Conservation (phyloP, 92 coral and sea anemone genomes). For the Desmophyllum pertusum region DNA sequence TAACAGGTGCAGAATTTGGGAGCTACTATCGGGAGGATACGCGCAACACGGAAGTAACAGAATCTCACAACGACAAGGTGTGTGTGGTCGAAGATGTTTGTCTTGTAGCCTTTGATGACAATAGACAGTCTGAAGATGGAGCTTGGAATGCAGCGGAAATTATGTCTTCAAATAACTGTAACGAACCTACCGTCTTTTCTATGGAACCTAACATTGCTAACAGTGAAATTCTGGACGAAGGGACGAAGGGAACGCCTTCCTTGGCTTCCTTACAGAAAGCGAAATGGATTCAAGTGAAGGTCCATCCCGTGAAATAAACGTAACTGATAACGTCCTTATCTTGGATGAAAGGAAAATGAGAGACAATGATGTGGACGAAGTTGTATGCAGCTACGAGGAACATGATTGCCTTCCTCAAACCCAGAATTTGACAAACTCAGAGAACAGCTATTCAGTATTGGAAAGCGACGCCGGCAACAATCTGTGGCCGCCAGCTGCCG, state of each 20-base stretch:
- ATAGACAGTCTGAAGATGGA: slow-evolving; percentile 4
- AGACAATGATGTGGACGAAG: slow-evolving; percentile 16
- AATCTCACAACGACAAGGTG: not conserved
- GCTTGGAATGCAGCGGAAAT: too few species aligned
- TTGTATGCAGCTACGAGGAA: slow-evolving; percentile 10
- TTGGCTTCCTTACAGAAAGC: not conserved
- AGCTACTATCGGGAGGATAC: not conserved
- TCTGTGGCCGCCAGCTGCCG: not conserved
- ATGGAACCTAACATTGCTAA: too few species aligned
- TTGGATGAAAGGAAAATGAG: not conserved
- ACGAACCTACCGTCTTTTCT: not conserved
- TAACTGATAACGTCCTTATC: not conserved
- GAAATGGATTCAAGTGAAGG: not conserved
- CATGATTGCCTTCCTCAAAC: not conserved
- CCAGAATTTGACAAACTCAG: not conserved
- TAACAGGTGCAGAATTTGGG: not conserved
- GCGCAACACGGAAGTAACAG: not conserved
- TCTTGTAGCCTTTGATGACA: slow-evolving; percentile 14
- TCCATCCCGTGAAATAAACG: not conserved
- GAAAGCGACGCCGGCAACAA: not conserved
- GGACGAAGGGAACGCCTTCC: not conserved
- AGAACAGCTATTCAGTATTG: not conserved
- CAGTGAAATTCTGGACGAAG: not conserved
- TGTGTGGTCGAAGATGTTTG: slow-evolving; percentile 19
- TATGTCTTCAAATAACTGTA: not conserved